Conservation (phyloP, 2,797 vertebrate genomes). For the Gadopsis bispinosus region DNA sequence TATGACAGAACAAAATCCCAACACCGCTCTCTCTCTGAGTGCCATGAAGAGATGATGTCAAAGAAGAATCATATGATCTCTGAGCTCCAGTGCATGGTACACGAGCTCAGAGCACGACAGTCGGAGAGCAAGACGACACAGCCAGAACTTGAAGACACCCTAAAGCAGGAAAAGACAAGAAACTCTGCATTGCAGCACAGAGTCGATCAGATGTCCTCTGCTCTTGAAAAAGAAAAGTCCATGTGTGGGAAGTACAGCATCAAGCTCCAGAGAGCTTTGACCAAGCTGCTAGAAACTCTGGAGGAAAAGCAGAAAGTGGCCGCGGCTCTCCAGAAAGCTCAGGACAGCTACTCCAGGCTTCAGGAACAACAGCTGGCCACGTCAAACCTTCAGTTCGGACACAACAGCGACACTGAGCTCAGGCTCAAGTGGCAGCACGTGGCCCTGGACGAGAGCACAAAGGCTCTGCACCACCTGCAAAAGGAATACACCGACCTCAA, state of each 20-base stretch:
- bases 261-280: not conserved
- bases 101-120: not conserved
- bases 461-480: not conserved
- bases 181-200: not conserved
- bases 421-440: not conserved
- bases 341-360: not conserved
- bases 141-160: not conserved
- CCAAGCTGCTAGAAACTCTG: not conserved
- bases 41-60: not conserved
- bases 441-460: not conserved
- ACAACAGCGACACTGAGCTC: not conserved
- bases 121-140: not conserved
- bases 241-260: fast-evolving
- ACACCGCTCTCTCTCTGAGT: not conserved
- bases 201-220: not conserved
- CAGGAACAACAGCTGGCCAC: not conserved
- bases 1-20: not conserved
- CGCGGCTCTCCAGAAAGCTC: not conserved
- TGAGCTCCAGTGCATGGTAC: not conserved
- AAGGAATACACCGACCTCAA: not conserved
- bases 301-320: conserved; percentile 1
- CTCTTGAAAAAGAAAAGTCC: not conserved
- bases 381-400: not conserved
- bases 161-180: not conserved
- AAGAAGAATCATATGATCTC: not conserved